phyloP scores from a whole-genome alignment of 2,888 invertebrate species.

The Drosophila phalerata region DNA sequence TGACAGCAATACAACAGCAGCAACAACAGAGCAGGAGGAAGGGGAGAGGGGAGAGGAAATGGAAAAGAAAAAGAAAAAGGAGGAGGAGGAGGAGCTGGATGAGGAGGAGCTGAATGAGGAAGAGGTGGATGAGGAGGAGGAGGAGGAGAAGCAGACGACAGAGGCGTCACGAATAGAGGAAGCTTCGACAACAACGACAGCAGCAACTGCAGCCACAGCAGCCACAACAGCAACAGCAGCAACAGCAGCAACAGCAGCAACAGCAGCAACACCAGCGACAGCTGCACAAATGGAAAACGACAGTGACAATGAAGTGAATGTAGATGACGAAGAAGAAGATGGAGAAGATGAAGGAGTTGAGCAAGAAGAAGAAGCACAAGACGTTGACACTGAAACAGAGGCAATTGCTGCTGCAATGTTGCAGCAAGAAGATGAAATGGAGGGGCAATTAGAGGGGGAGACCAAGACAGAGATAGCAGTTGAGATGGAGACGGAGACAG shows the following conservation, averaged over 20 bases:
- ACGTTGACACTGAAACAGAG: slow-evolving; percentile 22
- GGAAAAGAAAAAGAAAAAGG: slow-evolving; percentile 8
- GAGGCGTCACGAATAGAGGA: slow-evolving; percentile 14
- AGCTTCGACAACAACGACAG: slow-evolving; percentile 22
- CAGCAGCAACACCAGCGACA: slow-evolving; percentile 28
- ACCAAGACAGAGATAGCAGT: slow-evolving; percentile 12
- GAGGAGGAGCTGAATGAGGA: neutral
- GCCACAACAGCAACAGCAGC: slow-evolving; percentile 28
- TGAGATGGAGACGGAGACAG: neutral
- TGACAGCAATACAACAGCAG: slow-evolving; percentile 46
- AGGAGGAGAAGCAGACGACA: slow-evolving; percentile 2
- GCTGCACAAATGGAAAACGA: slow-evolving; percentile 54
- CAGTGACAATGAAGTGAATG: slow-evolving; percentile 68
- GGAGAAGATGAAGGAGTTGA: slow-evolving; percentile 19
- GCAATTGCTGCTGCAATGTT: slow-evolving; percentile 9
- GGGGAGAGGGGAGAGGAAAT: too few species aligned
- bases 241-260: slow-evolving; percentile 20
- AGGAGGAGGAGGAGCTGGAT: slow-evolving; percentile 5
- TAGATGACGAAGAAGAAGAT: slow-evolving; percentile 54
- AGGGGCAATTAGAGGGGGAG: slow-evolving; percentile 13
- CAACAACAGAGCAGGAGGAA: slow-evolving; percentile 20
- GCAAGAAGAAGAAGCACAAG: slow-evolving; percentile 13
- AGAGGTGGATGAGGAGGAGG: neutral
- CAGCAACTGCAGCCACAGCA: slow-evolving; percentile 25
- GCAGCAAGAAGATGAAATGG: neutral